Percentiles rank a stretch among this genome's conserved stretches.
Evolutionary conservation across 2,797 vertebrate genomes (phyloP).

Genomic region (Cetoscarus ocellatus): DNA sequence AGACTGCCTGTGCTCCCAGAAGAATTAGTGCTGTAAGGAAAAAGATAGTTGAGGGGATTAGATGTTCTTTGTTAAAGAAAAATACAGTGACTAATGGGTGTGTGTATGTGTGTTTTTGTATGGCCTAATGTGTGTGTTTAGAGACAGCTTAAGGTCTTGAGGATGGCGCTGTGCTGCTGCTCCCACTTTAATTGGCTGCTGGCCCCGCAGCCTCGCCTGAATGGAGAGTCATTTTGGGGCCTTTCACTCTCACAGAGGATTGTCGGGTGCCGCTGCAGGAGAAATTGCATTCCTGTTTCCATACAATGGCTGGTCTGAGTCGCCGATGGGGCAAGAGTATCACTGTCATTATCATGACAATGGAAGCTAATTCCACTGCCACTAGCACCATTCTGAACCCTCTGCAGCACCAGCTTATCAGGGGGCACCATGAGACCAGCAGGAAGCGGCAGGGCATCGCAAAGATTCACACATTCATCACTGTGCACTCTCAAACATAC

Average conservation of each 20-base stretch:
- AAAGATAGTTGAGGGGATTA: slow-evolving; percentile 55
- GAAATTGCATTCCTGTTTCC: slow-evolving; percentile 89
- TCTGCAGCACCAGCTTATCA: slow-evolving; percentile 83
- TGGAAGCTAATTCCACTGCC: slow-evolving; percentile 87
- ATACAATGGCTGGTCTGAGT: slow-evolving; percentile 85
- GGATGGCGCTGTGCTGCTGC: slow-evolving; percentile 75
- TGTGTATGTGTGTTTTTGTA: slow-evolving; percentile 25
- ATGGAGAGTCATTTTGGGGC: slow-evolving; percentile 88
- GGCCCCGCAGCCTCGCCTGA: slow-evolving; percentile 82
- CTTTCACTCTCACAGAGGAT: slow-evolving; percentile 85
- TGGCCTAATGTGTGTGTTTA: slow-evolving; percentile 72
- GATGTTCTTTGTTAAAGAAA: slow-evolving; percentile 54
- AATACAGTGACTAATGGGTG: slow-evolving; percentile 38
- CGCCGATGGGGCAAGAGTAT: slow-evolving; percentile 85
- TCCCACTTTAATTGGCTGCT: slow-evolving; percentile 86
- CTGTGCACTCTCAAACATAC: slow-evolving; percentile 22
- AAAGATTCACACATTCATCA: slow-evolving; percentile 50
- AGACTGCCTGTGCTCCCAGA: slow-evolving; percentile 27
- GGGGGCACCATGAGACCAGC: slow-evolving; percentile 81
- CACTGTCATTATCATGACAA: slow-evolving; percentile 89
- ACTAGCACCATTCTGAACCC: slow-evolving; percentile 79
- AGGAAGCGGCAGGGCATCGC: slow-evolving; percentile 53
- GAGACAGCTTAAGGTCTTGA: slow-evolving; percentile 66
- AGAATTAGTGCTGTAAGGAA: slow-evolving; percentile 41
- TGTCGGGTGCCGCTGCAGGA: slow-evolving; percentile 80